Evolutionary conservation across 2,113 vertebrate genomes (phyloP).

Genomic region (Herpetotheres cachinnans): DNA sequence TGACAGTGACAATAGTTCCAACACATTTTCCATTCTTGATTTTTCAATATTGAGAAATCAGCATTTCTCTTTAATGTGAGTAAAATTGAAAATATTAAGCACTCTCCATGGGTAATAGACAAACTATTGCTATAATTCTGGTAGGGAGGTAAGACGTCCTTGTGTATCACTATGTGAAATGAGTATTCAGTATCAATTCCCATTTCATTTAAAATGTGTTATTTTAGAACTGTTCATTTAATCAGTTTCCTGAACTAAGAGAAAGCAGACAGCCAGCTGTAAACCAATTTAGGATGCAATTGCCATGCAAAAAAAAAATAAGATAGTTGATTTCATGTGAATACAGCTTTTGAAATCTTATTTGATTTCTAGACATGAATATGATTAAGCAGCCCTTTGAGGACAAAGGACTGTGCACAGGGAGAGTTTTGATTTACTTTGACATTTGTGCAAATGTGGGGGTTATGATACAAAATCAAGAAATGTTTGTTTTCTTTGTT

Average conservation of each 20-base stretch:
- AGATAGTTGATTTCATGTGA: conserved; percentile 42
- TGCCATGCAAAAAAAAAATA: conserved; percentile 1
- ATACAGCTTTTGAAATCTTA: conserved; percentile 45
- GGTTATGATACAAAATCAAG: background rate
- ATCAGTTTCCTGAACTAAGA: conserved; percentile 40
- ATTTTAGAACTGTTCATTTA: conserved; percentile 58
- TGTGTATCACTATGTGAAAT: conserved; percentile 14
- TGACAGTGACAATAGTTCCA: background rate
- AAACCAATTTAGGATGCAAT: conserved; percentile 53
- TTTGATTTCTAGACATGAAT: conserved; percentile 34
- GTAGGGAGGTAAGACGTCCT: conserved; percentile 38
- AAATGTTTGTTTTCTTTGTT: conserved; percentile 5
- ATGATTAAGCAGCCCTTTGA: conserved; percentile 31
- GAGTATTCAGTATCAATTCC: conserved; percentile 33
- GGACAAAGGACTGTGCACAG: conserved; percentile 8
- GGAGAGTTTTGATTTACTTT: conserved; percentile 28
- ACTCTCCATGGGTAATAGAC: background rate
- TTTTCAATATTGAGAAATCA: background rate
- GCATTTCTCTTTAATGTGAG: background rate
- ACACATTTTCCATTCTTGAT: background rate
- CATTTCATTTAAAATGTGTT: conserved; percentile 59
- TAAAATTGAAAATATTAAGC: background rate
- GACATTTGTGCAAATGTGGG: background rate
- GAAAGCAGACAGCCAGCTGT: conserved; percentile 41
- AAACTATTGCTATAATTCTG: conserved; percentile 25